These are phyloP conservation scores for Clarias platycephalus DNA, from an alignment of 2,797 vertebrate genomes.

Conservation along the genomic window DNA sequence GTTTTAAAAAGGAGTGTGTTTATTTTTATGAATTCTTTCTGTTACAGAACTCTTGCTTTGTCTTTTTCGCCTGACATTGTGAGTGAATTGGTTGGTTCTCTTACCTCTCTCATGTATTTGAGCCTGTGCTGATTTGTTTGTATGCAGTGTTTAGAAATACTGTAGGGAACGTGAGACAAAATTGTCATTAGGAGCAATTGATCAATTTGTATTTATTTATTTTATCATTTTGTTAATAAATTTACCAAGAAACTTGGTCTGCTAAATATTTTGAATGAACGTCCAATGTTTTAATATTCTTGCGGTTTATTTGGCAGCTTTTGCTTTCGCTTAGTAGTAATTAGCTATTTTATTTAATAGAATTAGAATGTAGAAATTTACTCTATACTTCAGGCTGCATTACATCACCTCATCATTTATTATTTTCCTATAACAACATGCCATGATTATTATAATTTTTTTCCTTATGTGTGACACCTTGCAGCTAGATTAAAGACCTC, in stretches of 20 bases:
- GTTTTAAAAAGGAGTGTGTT: conserved; percentile 81
- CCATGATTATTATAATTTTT: no score
- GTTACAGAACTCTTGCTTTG: conserved; percentile 77
- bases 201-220: conserved; percentile 99
- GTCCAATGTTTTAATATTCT: background rate
- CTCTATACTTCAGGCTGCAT: background rate
- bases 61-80: conserved; percentile 84
- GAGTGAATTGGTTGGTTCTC: conserved; percentile 87
- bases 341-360: background rate
- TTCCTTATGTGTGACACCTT: background rate
- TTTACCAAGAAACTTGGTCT: conserved; percentile 76
- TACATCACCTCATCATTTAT: background rate
- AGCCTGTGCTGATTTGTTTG: conserved; percentile 96
- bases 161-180: conserved; percentile 88
- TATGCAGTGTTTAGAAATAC: conserved; percentile 96
- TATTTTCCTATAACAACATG: no score
- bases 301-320: background rate
- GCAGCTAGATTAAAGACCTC: background rate
- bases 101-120: conserved; percentile 86
- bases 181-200: conserved; percentile 94
- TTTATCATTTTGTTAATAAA: conserved; percentile 99
- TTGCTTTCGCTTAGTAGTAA: background rate
- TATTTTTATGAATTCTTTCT: conserved; percentile 83
- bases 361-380: background rate
- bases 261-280: conserved; percentile 22